Conservation (phyloP, 2,113 vertebrate species). For the Gorilla gorilla region DNA sequence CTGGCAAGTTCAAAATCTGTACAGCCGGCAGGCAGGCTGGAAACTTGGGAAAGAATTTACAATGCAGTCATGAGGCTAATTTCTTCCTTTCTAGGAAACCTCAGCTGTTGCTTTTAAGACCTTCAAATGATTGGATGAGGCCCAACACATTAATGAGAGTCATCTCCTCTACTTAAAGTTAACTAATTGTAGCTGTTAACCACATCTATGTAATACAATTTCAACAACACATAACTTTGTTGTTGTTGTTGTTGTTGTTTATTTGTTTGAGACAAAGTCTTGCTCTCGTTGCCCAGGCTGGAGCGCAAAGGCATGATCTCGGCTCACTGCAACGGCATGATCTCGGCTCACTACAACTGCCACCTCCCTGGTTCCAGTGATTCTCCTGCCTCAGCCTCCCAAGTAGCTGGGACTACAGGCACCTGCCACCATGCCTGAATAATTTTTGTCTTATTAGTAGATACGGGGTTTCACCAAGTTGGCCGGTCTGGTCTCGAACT, state of each 20-base stretch:
- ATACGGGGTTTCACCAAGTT: too few species aligned
- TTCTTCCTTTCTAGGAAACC: background rate
- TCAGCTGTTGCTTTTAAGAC: background rate
- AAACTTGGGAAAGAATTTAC: background rate
- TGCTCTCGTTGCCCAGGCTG: too few species aligned
- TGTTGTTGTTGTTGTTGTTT: too few species aligned
- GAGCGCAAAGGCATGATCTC: too few species aligned
- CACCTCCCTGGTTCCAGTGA: too few species aligned
- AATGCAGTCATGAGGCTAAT: background rate
- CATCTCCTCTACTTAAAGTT: background rate
- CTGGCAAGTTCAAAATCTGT: background rate
- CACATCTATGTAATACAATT: background rate
- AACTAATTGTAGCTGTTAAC: background rate
- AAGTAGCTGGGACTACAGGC: too few species aligned
- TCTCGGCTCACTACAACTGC: too few species aligned
- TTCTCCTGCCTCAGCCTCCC: too few species aligned
- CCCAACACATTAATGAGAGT: background rate
- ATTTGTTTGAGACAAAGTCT: too few species aligned
- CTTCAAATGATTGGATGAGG: background rate
- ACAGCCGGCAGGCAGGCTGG: background rate
- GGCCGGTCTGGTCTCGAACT: too few species aligned
- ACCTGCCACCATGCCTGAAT: too few species aligned
- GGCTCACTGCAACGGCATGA: accelerated
- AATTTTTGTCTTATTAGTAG: too few species aligned
- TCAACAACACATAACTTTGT: background rate